Evolutionary conservation across 2,113 vertebrate species (phyloP), one percentile per base, ranked within the genome.

Genomic region (Scalopus aquaticus): DNA sequence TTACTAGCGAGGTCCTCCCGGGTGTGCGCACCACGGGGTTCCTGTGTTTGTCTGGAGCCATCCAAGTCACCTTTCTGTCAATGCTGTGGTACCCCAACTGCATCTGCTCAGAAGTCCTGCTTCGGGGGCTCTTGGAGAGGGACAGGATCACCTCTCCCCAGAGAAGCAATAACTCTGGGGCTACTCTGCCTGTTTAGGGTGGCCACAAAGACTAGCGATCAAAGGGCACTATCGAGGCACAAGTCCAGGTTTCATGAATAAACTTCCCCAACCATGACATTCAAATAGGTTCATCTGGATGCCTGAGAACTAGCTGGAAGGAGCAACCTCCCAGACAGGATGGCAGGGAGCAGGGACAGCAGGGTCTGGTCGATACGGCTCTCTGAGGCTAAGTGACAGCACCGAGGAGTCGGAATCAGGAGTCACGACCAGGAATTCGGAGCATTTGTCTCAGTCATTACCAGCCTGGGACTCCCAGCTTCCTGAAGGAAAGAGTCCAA

Each of bases 241-340:
- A 85, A 78, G 49, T 39, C 74, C 28, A 58, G 15, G n/a, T 60
- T 93, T 90, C 62, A 90, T 64, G 77, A 95, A 91, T 95, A 95
- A 49, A 96, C 81, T 85, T 93, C 22, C 6, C 37, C 80, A 90
- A 65, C 72, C 77, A 93, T 95, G 94, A 96, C 96, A 97, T 96
- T 93, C 84, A 95, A 70, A 93, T 93, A 22, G 32, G 37, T 69
- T 96, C 90, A 44, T 96, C 54, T 95, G 80, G 76, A 94, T 64
- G 49, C 81, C 77, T 95, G 42, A 5, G 20, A 77, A 46, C 69
- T 87, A 90, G 35, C 83, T 69, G 35, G 84, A 39, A 32, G 32
- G 16, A 24, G 69, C 90, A 90, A 30, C 30, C n/a, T 88, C 80
- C 62, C 49, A 64, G 56, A 42, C 4, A 78, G 67, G 92, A 88